Percentiles rank a stretch among this genome's conserved stretches.
Conservation (phyloP, 2,113 vertebrate species). For the Poeciliopsis retropinna region DNA sequence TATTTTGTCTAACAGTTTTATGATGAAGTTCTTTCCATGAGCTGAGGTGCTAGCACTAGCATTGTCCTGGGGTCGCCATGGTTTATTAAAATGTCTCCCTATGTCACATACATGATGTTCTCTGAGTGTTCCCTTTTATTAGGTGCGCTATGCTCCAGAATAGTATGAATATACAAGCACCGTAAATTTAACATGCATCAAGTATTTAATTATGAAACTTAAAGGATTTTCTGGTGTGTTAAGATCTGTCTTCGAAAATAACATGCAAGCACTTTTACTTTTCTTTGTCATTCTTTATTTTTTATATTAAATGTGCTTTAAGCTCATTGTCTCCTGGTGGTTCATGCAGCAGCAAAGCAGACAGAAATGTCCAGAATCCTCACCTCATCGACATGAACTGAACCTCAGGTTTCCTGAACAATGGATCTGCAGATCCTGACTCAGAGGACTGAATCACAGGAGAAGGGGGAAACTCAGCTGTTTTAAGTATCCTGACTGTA, state of each 20-base stretch:
- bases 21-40: no score
- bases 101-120: no score
- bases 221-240: not conserved
- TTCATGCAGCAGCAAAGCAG: constrained; percentile 1
- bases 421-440: not conserved
- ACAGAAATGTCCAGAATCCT: constrained; percentile 12
- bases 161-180: no score
- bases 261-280: not conserved
- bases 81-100: no score
- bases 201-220: not conserved
- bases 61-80: no score
- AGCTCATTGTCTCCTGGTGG: constrained; percentile 5
- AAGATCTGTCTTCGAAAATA: constrained; percentile 1
- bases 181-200: not conserved
- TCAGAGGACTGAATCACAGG: not conserved
- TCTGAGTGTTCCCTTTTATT: no score
- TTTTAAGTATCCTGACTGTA: not conserved
- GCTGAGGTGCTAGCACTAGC: no score
- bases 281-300: not conserved
- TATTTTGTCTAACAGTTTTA: no score
- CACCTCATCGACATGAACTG: not conserved
- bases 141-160: no score
- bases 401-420: not conserved
- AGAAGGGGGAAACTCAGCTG: not conserved
- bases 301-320: no score